Conservation (phyloP, 2,888 invertebrate species). For the Gari tellinella region DNA sequence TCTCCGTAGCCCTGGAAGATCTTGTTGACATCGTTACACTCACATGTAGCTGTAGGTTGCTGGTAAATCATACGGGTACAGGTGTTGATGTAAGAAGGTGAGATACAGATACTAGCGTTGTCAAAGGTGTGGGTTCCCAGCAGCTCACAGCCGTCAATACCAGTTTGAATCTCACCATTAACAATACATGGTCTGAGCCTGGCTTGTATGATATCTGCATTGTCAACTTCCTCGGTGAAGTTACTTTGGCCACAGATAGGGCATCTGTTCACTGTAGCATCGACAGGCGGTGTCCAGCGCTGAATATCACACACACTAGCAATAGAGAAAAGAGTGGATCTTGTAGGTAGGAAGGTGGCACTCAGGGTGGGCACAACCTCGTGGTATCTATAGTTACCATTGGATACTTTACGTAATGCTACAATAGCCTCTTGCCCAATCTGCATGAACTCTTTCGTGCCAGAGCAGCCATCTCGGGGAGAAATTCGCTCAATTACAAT, state of each 20-base stretch:
- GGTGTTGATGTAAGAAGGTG: conserved; percentile 5
- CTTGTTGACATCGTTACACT: conserved; percentile 15
- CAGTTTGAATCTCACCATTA: conserved; percentile 9
- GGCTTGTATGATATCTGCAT: conserved; percentile 4
- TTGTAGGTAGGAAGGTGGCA: conserved; percentile 41
- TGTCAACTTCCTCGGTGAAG: conserved; percentile 28
- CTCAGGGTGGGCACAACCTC: conserved; percentile 53
- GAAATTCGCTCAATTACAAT: conserved; percentile 45
- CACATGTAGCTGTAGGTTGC: conserved; percentile 10
- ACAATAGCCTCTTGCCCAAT: conserved; percentile 50
- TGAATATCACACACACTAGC: conserved; percentile 45
- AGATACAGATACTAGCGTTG: conserved; percentile 26
- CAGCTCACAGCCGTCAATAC: conserved; percentile 23
- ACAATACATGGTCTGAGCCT: conserved; percentile 22
- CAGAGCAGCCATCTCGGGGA: conserved; percentile 53
- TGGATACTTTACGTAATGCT: conserved; percentile 18
- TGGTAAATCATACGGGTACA: conserved; percentile 17
- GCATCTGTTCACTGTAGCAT: conserved; percentile 29
- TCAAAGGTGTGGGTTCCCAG: neutral
- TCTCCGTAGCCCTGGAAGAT: no score
- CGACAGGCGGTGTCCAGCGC: conserved; percentile 29
- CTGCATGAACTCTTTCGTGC: conserved; percentile 39
- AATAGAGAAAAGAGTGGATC: conserved; percentile 30
- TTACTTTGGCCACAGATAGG: conserved; percentile 52
- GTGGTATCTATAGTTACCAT: conserved; percentile 47